Evolutionary conservation across 2,113 vertebrate species (phyloP).

Genomic region (Ophiodon elongatus): DNA sequence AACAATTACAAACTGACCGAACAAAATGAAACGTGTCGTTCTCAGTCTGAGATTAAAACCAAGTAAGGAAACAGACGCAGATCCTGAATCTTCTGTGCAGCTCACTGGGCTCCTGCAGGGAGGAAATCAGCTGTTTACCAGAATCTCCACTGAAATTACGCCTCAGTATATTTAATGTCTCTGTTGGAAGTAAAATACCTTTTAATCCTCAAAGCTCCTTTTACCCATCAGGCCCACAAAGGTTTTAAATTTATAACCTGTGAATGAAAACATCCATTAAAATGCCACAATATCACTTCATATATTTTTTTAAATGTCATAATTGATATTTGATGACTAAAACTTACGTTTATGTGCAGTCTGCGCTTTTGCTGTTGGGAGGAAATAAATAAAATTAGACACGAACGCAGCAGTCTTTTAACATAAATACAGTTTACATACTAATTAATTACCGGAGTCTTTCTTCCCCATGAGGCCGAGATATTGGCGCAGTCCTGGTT

Average conservation of each 20-base stretch:
- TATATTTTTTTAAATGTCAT: not conserved
- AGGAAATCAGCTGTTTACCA: slow-evolving; percentile 40
- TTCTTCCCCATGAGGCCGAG: slow-evolving; percentile 88
- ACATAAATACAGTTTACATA: not conserved
- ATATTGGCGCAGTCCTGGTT: slow-evolving; percentile 84
- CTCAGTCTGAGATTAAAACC: not conserved
- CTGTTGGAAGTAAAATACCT: slow-evolving; percentile 77
- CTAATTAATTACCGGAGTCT: slow-evolving; percentile 81
- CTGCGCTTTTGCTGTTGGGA: slow-evolving; percentile 83
- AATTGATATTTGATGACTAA: not conserved
- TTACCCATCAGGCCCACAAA: slow-evolving; percentile 96
- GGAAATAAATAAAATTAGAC: not conserved
- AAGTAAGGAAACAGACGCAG: not conserved
- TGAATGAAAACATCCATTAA: not conserved
- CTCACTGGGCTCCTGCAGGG: slow-evolving; percentile 46
- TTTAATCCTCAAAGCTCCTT: slow-evolving; percentile 84
- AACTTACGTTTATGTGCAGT: slow-evolving; percentile 89
- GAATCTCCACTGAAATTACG: not conserved
- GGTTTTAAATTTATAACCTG: slow-evolving; percentile 91
- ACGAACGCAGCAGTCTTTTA: not conserved
- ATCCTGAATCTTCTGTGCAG: not conserved
- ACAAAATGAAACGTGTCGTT: not conserved
- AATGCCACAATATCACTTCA: not conserved
- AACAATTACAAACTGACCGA: not conserved
- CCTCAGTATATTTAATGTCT: not conserved